phyloP scores from a whole-genome alignment of 1,140 invertebrate species.

The Solenopsis invicta region DNA sequence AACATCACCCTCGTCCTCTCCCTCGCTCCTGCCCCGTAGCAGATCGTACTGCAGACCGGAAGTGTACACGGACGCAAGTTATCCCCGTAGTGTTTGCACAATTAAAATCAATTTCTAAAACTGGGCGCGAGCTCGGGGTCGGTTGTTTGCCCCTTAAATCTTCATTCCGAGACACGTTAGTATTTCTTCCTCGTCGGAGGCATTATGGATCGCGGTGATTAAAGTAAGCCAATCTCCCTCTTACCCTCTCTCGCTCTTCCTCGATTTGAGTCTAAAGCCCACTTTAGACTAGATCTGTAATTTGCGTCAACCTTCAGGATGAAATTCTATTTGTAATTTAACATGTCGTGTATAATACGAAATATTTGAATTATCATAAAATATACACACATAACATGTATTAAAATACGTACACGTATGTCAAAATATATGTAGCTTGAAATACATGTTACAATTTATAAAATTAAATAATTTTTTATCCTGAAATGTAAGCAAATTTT shows the following conservation, averaged over 20 bases:
- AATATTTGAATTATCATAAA: neutral
- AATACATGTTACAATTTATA: neutral
- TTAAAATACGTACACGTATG: neutral
- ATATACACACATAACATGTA: neutral
- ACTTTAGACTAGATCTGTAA: neutral
- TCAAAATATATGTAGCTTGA: neutral
- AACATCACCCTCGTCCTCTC: slow-evolving; percentile 31
- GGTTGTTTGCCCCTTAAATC: slow-evolving; percentile 37
- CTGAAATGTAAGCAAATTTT: neutral
- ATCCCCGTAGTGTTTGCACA: slow-evolving; percentile 69
- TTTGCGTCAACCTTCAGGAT: neutral
- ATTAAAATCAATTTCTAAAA: slow-evolving; percentile 66
- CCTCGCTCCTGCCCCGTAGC: neutral
- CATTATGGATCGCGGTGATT: slow-evolving; percentile 11
- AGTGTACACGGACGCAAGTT: slow-evolving; percentile 46
- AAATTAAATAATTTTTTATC: neutral
- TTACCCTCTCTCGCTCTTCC: neutral
- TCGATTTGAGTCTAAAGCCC: neutral
- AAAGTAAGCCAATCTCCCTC: neutral
- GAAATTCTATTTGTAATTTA: neutral
- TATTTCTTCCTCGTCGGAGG: slow-evolving; percentile 11
- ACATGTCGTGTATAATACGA: neutral
- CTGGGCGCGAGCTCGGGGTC: no score
- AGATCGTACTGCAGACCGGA: slow-evolving; percentile 14
- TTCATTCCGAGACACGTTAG: neutral